Conservation (phyloP, 2,888 invertebrate species). For the Lasiommata megera region DNA sequence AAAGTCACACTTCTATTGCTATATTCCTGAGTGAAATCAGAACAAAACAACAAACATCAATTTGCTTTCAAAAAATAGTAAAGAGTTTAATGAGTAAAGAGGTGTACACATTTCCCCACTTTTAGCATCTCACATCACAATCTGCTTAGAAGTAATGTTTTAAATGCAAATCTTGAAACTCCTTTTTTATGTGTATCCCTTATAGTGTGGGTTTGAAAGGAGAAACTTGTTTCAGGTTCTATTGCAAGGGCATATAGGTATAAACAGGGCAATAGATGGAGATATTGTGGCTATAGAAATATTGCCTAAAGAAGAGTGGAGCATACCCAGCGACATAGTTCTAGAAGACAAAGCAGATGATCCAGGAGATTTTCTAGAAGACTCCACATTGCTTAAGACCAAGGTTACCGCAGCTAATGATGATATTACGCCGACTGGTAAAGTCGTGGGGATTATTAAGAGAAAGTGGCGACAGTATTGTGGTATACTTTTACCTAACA, state of each 20-base stretch:
- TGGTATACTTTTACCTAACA: constrained; percentile 93
- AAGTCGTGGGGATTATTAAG: constrained; percentile 94
- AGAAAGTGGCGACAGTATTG: constrained; percentile 99
- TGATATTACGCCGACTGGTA: constrained; percentile 71
- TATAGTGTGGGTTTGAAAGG: too few relatives aligned
- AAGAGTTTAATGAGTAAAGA: too few relatives aligned
- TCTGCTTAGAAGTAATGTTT: too few relatives aligned
- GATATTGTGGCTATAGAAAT: constrained; percentile 96
- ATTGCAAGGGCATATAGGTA: constrained; percentile 90
- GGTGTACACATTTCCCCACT: too few relatives aligned
- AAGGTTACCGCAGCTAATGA: constrained; percentile 50
- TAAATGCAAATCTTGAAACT: too few relatives aligned
- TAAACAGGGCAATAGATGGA: constrained; percentile 97
- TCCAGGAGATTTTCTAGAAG: constrained; percentile 85
- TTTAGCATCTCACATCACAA: too few relatives aligned
- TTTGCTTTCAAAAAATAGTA: too few relatives aligned
- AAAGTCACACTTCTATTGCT: too few relatives aligned
- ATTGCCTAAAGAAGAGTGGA: constrained; percentile 94
- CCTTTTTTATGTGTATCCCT: too few relatives aligned
- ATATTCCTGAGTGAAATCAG: too few relatives aligned
- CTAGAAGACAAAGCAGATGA: constrained; percentile 88
- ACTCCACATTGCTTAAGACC: constrained; percentile 62
- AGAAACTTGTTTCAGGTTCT: constrained; percentile 80
- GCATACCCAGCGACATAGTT: constrained; percentile 92
- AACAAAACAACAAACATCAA: too few relatives aligned